Evolutionary conservation across 2,113 vertebrate genomes (phyloP).

Genomic region (Gallinago paraguaiae): DNA sequence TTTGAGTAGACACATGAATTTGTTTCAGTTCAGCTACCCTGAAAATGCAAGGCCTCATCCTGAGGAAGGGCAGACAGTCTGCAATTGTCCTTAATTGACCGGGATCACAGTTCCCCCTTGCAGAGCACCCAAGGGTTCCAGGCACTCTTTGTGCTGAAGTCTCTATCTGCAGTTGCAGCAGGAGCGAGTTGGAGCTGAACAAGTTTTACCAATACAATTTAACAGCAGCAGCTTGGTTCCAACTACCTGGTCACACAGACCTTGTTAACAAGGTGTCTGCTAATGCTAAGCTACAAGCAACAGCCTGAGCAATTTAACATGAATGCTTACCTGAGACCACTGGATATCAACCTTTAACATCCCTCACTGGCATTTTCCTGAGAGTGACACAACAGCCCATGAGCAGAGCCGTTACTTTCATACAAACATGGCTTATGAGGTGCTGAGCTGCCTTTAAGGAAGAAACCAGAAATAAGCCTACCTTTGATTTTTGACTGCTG

Average conservation of each 20-base stretch:
- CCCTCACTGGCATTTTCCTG: background rate
- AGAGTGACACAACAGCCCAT: background rate
- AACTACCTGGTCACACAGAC: background rate
- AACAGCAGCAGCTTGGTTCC: background rate
- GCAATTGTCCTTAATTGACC: background rate
- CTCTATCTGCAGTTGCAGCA: background rate
- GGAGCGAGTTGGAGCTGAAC: background rate
- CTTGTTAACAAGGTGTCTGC: background rate
- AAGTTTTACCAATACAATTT: background rate
- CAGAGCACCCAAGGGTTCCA: background rate
- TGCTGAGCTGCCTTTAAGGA: background rate
- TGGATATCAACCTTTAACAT: rapidly evolving
- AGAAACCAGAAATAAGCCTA: background rate
- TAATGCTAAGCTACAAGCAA: background rate
- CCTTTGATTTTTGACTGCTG: background rate
- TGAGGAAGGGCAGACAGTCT: background rate
- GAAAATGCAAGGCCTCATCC: background rate
- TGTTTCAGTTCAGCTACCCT: background rate
- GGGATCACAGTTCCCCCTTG: background rate
- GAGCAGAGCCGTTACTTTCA: background rate
- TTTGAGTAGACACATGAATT: background rate
- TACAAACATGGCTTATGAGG: background rate
- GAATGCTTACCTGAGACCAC: background rate
- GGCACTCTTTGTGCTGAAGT: background rate
- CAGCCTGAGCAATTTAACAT: background rate